Percentiles rank a stretch among this genome's conserved stretches.
These are phyloP conservation scores for Eristalis arbustorum DNA, from an alignment of 2,888 invertebrate species.

Conservation along the genomic window DNA sequence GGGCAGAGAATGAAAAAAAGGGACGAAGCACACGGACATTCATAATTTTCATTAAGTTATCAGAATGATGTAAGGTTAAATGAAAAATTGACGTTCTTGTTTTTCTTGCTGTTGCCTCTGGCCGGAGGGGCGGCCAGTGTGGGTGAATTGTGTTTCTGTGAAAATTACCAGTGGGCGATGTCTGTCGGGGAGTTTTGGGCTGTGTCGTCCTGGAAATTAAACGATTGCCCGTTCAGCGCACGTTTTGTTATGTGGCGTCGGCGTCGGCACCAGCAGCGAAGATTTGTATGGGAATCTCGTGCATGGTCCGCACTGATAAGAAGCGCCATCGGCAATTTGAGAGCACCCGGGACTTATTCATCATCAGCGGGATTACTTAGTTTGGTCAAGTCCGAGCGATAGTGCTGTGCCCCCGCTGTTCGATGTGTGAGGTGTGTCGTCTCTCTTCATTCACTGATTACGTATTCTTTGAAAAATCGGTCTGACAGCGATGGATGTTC, in stretches of 20 bases:
- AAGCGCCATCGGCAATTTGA: not conserved
- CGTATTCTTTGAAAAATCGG: not conserved
- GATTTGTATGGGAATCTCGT: not conserved
- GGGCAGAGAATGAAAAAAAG: not conserved
- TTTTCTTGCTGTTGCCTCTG: not conserved
- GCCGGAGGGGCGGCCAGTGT: not conserved
- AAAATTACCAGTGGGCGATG: slow-evolving; percentile 8
- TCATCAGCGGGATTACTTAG: not conserved
- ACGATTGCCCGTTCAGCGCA: not conserved
- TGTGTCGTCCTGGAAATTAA: not conserved
- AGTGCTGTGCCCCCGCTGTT: not conserved
- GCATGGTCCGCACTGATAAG: not conserved
- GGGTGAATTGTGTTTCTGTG: not conserved
- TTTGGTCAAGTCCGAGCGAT: not conserved
- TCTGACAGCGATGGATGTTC: not conserved
- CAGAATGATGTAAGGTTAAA: slow-evolving; percentile 52
- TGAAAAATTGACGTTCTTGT: slow-evolving; percentile 46
- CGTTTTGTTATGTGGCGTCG: not conserved
- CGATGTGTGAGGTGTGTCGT: not conserved
- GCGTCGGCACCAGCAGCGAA: not conserved
- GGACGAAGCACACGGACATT: slow-evolving; percentile 5
- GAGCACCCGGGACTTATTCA: not conserved
- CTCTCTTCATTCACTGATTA: not conserved
- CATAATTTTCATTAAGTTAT: slow-evolving; percentile 27
- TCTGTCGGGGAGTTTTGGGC: not conserved